These are phyloP conservation scores for Morpho deidamia DNA, from an alignment of 2,888 invertebrate genomes.

Conservation along the genomic window DNA sequence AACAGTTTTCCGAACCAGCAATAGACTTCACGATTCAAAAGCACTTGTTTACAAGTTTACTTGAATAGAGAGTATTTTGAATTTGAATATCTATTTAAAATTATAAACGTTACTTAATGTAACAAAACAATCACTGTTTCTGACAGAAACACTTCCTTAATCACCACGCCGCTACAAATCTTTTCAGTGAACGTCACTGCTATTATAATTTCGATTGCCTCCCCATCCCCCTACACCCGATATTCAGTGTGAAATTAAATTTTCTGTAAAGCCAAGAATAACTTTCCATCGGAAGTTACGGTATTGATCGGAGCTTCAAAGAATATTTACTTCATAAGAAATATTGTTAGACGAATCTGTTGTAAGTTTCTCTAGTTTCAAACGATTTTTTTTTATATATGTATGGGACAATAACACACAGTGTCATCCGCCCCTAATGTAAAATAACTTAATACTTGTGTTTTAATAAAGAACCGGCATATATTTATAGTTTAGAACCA, in stretches of 20 bases:
- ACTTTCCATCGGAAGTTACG: conserved; percentile 27
- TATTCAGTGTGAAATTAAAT: conserved; percentile 52
- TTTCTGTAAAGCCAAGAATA: conserved; percentile 35
- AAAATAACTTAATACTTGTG: no score
- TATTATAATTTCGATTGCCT: conserved; percentile 62
- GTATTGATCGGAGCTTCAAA: conserved; percentile 22
- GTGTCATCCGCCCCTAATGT: no score
- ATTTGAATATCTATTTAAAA: no score
- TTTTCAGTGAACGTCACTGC: conserved; percentile 37
- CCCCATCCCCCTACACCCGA: conserved; percentile 33
- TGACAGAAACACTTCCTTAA: conserved; percentile 4
- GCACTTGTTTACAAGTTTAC: no score
- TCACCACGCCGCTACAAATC: conserved; percentile 3
- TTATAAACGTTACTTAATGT: not conserved
- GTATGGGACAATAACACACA: no score
- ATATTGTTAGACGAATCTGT: not conserved
- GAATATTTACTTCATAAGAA: conserved; percentile 16
- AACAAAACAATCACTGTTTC: not conserved
- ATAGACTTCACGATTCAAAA: not conserved
- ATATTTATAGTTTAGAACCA: no score
- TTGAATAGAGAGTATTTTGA: no score
- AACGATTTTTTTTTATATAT: no score
- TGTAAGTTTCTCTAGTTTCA: not conserved
- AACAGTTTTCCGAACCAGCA: not conserved
- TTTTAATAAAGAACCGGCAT: no score